phyloP scores from a whole-genome alignment of 2,113 vertebrate species.

The Syngnathus typhle region DNA sequence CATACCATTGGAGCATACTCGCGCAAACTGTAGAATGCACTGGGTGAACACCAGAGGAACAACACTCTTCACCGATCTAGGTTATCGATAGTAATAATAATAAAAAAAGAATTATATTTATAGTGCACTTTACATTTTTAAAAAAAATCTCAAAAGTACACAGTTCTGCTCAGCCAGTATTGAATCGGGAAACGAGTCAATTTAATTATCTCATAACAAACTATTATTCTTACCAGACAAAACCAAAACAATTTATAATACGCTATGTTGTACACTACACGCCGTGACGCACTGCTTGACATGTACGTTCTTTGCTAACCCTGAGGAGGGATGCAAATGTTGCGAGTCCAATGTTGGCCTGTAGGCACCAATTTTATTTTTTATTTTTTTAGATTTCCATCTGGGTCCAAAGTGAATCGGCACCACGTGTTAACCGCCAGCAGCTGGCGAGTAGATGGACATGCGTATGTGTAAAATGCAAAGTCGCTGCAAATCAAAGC shows the following conservation, averaged over 20 bases:
- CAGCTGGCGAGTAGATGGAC: slow-evolving; percentile 21
- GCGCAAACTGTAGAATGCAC: too few species aligned
- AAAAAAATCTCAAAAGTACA: too few species aligned
- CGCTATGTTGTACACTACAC: neutral
- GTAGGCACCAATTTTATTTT: slow-evolving; percentile 14
- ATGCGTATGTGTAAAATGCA: slow-evolving; percentile 1
- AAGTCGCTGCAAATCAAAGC: neutral
- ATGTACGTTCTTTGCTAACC: neutral
- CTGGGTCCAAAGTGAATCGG: slow-evolving; percentile 29
- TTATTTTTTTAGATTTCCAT: slow-evolving; percentile 11
- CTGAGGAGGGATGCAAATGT: neutral
- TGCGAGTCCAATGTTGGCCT: slow-evolving; percentile 17
- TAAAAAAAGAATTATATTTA: too few species aligned
- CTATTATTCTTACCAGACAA: neutral
- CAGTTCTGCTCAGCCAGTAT: too few species aligned
- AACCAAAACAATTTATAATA: too few species aligned
- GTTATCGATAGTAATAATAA: too few species aligned
- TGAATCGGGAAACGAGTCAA: too few species aligned
- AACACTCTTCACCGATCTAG: too few species aligned
- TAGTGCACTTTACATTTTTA: too few species aligned
- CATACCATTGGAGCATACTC: neutral
- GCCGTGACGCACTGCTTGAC: neutral
- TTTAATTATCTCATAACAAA: too few species aligned
- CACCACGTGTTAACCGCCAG: slow-evolving; percentile 28
- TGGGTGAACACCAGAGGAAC: too few species aligned